phyloP scores from a whole-genome alignment of 53 echinoderm and acorn worm genomes.

The Henricia sp. region DNA sequence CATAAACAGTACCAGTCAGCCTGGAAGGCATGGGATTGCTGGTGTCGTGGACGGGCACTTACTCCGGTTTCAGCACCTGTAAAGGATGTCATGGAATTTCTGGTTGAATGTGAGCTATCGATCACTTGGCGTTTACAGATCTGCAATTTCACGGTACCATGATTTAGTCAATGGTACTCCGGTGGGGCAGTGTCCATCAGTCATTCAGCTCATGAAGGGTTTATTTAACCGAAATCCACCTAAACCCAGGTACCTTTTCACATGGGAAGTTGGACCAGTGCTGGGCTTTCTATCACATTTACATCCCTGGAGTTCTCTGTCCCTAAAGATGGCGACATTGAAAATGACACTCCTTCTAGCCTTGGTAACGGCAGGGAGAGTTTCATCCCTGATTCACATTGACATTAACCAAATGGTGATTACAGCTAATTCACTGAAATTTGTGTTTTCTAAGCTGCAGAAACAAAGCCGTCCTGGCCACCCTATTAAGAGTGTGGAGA shows the following conservation, averaged over 20 bases:
- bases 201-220: constrained; percentile 70
- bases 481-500: background rate
- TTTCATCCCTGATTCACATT: constrained; percentile 38
- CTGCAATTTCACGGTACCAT: constrained; percentile 40
- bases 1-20: constrained; percentile 61
- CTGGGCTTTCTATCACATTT: constrained; percentile 36
- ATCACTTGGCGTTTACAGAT: constrained; percentile 48
- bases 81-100: constrained; percentile 52
- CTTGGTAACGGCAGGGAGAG: constrained; percentile 49
- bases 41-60: constrained; percentile 44
- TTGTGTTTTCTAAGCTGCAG: constrained; percentile 10
- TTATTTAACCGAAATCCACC: constrained; percentile 70
- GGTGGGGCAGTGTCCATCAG: constrained; percentile 29
- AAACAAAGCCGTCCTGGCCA: constrained; percentile 59
- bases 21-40: constrained; percentile 58
- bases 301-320: constrained; percentile 16
- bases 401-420: constrained; percentile 38
- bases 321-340: constrained; percentile 38
- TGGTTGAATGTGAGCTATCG: constrained; percentile 52
- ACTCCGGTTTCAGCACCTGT: constrained; percentile 59
- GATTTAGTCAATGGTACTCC: background rate
- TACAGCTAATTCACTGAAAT: constrained; percentile 13
- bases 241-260: constrained; percentile 40
- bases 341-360: constrained; percentile 55
- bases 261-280: constrained; percentile 62